These are phyloP conservation scores for Fragum fragum DNA, from an alignment of 2,888 invertebrate genomes.

Conservation along the genomic window DNA sequence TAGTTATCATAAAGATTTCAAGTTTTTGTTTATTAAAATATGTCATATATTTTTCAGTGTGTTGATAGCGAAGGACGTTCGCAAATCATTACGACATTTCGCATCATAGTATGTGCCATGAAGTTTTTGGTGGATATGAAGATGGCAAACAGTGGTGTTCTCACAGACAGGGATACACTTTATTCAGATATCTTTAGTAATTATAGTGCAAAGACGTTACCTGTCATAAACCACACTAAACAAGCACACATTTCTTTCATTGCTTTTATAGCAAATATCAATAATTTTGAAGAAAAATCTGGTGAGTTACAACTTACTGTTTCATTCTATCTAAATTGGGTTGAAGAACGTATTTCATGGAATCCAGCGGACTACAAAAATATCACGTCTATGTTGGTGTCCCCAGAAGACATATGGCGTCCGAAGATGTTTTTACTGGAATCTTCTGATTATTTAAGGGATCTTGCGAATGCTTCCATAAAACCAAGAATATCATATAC, in stretches of 20 bases:
- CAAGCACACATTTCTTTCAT: conserved; percentile 8
- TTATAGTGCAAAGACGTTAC: conserved; percentile 35
- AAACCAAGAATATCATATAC: conserved; percentile 15
- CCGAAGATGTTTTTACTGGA: conserved; percentile 39
- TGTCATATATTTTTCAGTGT: too few relatives aligned
- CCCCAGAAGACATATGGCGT: conserved; percentile 42
- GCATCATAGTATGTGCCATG: too few relatives aligned
- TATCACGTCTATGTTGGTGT: conserved; percentile 19
- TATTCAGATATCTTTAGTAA: conserved; percentile 5
- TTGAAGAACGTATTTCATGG: conserved; percentile 48
- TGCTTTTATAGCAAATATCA: conserved; percentile 26
- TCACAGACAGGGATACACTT: not conserved
- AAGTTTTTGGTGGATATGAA: too few relatives aligned
- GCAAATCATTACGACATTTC: too few relatives aligned
- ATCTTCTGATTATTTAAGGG: conserved; percentile 8
- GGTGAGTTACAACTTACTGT: conserved; percentile 39
- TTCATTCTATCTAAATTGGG: conserved; percentile 24
- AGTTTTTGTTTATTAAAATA: too few relatives aligned
- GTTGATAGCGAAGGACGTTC: too few relatives aligned
- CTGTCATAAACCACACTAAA: conserved; percentile 5
- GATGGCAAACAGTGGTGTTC: not conserved
- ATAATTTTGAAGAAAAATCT: conserved; percentile 53
- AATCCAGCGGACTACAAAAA: conserved; percentile 17
- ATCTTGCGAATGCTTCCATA: conserved; percentile 23
- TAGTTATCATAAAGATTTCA: too few relatives aligned